Percentiles rank a stretch among this genome's conserved stretches.
Evolutionary conservation across 2,888 invertebrate genomes (phyloP).

Genomic region (Aromia moschata): DNA sequence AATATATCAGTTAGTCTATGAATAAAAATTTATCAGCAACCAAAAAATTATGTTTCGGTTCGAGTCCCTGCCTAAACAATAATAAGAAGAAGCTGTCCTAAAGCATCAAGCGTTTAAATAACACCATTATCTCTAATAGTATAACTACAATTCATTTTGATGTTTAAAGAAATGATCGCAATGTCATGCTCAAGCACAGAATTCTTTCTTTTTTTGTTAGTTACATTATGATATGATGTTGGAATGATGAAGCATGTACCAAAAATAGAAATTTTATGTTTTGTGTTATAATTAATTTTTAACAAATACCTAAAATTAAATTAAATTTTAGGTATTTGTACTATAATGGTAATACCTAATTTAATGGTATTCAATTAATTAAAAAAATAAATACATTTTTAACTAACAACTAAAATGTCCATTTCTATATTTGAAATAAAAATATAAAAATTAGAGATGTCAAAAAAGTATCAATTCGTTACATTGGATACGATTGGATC

Average conservation of each 20-base stretch:
- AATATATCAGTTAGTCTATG: slow-evolving; percentile 8
- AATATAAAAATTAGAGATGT: too few relatives aligned
- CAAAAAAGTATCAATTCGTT: too few relatives aligned
- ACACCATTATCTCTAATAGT: slow-evolving; percentile 46
- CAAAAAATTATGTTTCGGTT: slow-evolving; percentile 56
- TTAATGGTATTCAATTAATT: too few relatives aligned
- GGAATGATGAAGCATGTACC: slow-evolving; percentile 14
- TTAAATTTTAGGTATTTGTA: too few relatives aligned
- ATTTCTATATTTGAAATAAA: too few relatives aligned
- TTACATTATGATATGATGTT: slow-evolving; percentile 2
- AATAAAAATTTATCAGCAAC: background rate
- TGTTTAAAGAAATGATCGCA: slow-evolving; percentile 41
- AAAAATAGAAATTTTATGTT: too few relatives aligned
- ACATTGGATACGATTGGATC: too few relatives aligned
- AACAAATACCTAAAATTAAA: too few relatives aligned
- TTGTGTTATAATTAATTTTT: too few relatives aligned
- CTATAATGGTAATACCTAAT: too few relatives aligned
- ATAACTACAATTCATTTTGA: slow-evolving; percentile 45
- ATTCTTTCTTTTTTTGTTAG: slow-evolving; percentile 39
- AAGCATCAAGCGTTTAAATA: slow-evolving; percentile 59
- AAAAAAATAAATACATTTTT: too few relatives aligned
- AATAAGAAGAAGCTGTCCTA: slow-evolving; percentile 59
- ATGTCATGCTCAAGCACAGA: slow-evolving; percentile 58
- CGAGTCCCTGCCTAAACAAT: slow-evolving; percentile 63
- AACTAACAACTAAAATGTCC: too few relatives aligned